Base-by-base conservation (phyloP, 2,888 invertebrate genomes). In the Synanthedon myopaeformis region DNA sequence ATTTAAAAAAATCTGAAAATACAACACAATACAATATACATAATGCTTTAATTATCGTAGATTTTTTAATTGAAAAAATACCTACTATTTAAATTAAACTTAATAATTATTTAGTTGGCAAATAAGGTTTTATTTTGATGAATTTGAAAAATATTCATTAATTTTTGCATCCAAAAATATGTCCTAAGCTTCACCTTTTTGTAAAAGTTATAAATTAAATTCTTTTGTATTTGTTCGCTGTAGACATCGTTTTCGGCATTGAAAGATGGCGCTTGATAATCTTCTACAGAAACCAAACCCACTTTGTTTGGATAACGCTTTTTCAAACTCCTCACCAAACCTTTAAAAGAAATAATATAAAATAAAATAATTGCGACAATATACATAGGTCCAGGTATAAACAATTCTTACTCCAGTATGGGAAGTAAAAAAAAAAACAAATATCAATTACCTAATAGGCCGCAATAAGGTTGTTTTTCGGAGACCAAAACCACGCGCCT, bases 291-390 rank as follows among this genome's bases (percentile, higher is more conserved):
- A 1, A 91, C 61, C 13, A 84, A 75, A 19, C 83, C 74, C 35
- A 85, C 69, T 3, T 79, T 75, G n/a, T 79, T 73, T 3, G 76
- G 73, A 51, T 90, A 88, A 67, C 93, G 91, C 60, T 86, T 89
- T 59, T 89, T 83, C 5, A 95, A 67, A 70, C 93, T 93, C 63
- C 92, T 93, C 0, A 92, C 88, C 52, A 94, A 79, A 50, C 95
- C 96, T 77, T 52, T 12, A 28, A 59, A 57, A 13, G n/a, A 45
- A 45, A 52, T 51, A n/a, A n/a, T n/a, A n/a, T n/a, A 42, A 52
- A 42, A 50, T 48, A 17, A 17, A 13, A 50, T 35, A 14, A 53
- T 48, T 41, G n/a, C 49, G 1, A 12, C 14, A 50, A 17, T 14
- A 35, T 10, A 35, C 14, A 51, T 53, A 23, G 23, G 10, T 35